A percentile compares a stretch with the other conserved stretches of the same genome.
phyloP scores from a whole-genome alignment of 2,113 vertebrate species.

The Myrmecobius fasciatus region DNA sequence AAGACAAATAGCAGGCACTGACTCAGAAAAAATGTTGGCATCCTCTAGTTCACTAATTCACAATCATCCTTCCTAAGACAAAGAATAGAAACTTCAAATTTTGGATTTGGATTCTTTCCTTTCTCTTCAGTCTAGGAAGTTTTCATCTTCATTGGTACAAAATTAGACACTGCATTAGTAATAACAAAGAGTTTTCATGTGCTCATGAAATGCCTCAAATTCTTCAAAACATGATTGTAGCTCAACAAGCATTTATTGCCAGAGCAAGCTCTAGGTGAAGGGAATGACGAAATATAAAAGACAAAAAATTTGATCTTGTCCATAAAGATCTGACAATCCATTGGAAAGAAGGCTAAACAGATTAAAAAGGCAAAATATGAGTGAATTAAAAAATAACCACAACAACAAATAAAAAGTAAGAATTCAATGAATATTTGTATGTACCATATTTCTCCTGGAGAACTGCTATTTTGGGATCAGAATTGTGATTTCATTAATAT shows the following conservation, averaged over 20 bases:
- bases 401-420: not conserved
- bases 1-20: not conserved
- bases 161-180: not conserved
- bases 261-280: not conserved
- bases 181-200: not conserved
- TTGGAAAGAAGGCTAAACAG: not conserved
- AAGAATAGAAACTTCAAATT: conserved; percentile 3
- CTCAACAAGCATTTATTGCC: not conserved
- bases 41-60: not conserved
- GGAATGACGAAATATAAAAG: not conserved
- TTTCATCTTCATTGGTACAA: not conserved
- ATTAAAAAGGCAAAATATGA: not conserved
- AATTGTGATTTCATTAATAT: not conserved
- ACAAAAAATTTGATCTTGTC: not conserved
- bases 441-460: not conserved
- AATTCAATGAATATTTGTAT: not conserved
- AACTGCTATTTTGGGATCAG: not conserved
- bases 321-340: not conserved
- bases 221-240: conserved; percentile 25
- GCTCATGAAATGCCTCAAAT: not conserved
- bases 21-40: not conserved
- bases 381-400: no score
- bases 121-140: conserved; percentile 15
- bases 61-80: conserved; percentile 33
- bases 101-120: conserved; percentile 34